Percentiles rank a stretch among this genome's conserved stretches.
Evolutionary conservation across 2,888 invertebrate species (phyloP).

Genomic region (Pandemis corylana): DNA sequence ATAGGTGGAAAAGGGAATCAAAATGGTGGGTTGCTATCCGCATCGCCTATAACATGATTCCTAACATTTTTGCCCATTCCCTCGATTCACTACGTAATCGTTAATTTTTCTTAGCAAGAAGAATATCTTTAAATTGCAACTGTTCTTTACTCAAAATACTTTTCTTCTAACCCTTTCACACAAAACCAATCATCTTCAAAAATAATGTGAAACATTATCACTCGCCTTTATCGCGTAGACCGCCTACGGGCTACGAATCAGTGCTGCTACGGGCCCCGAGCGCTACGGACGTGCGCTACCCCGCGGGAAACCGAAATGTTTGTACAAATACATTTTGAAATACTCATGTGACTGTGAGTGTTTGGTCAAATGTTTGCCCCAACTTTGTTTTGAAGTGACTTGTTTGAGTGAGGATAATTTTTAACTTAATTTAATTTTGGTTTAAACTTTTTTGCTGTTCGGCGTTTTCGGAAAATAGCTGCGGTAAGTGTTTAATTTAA

Average conservation of each 20-base stretch:
- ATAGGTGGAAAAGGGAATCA: too few relatives aligned
- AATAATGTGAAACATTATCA: not conserved
- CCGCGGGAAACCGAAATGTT: conserved; percentile 4
- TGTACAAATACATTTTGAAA: conserved; percentile 12
- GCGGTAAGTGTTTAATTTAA: conserved; percentile 1
- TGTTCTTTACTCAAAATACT: too few relatives aligned
- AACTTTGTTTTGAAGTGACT: conserved; percentile 14
- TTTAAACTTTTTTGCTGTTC: conserved; percentile 7
- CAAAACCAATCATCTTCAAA: conserved; percentile 27
- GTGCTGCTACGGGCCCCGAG: conserved; percentile 59
- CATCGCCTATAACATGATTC: too few relatives aligned
- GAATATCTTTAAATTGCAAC: too few relatives aligned
- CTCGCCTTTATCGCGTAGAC: conserved; percentile 25
- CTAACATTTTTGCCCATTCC: too few relatives aligned
- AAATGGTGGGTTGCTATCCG: too few relatives aligned
- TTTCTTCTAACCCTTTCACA: not conserved
- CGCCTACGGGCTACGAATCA: conserved; percentile 55
- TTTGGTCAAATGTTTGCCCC: conserved; percentile 10
- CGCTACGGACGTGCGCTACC: conserved; percentile 61
- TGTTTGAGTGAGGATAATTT: conserved; percentile 12
- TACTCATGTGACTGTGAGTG: conserved; percentile 2
- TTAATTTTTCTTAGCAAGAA: too few relatives aligned
- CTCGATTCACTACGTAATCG: too few relatives aligned
- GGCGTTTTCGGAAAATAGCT: not conserved
- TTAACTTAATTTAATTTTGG: not conserved